phyloP scores from a whole-genome alignment of 1,140 invertebrate genomes.

The Zaprionus taronus region DNA sequence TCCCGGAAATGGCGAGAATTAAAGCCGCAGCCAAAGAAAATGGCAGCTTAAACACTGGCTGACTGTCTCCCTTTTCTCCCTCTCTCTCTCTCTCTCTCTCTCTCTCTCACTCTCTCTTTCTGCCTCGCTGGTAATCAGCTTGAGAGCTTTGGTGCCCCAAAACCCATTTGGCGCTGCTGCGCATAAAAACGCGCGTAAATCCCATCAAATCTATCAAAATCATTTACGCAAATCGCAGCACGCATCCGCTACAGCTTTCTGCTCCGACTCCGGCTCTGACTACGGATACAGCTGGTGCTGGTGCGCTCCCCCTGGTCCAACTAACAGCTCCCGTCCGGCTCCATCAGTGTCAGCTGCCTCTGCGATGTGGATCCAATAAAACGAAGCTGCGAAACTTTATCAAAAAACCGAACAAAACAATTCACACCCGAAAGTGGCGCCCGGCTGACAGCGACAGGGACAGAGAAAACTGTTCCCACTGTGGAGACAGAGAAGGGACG shows the following conservation, averaged over 20 bases:
- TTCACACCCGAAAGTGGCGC: constrained; percentile 69
- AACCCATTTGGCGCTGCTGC: constrained; percentile 25
- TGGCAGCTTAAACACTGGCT: constrained; percentile 17
- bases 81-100: not conserved
- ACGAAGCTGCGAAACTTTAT: constrained; percentile 65
- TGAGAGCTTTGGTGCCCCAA: constrained; percentile 35
- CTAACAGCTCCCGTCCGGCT: constrained; percentile 22
- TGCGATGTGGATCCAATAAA: constrained; percentile 68
- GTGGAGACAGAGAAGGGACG: not conserved
- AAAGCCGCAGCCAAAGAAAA: constrained; percentile 50
- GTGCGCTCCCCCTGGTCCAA: not conserved
- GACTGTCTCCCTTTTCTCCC: not conserved
- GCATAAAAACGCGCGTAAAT: constrained; percentile 53
- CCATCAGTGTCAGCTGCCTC: constrained; percentile 53
- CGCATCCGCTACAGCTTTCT: constrained; percentile 19
- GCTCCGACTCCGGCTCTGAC: not conserved
- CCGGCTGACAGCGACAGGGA: constrained; percentile 57
- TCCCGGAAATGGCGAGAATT: constrained; percentile 59
- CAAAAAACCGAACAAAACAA: constrained; percentile 60
- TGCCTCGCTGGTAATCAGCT: constrained; percentile 40
- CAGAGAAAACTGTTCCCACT: not conserved
- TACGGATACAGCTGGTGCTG: not conserved
- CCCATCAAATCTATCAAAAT: constrained; percentile 82
- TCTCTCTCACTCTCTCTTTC: not conserved
- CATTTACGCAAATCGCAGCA: constrained; percentile 75